Evolutionary conservation across 2,797 vertebrate genomes (phyloP).

Genomic region (Tenualosa thibaudeaui): DNA sequence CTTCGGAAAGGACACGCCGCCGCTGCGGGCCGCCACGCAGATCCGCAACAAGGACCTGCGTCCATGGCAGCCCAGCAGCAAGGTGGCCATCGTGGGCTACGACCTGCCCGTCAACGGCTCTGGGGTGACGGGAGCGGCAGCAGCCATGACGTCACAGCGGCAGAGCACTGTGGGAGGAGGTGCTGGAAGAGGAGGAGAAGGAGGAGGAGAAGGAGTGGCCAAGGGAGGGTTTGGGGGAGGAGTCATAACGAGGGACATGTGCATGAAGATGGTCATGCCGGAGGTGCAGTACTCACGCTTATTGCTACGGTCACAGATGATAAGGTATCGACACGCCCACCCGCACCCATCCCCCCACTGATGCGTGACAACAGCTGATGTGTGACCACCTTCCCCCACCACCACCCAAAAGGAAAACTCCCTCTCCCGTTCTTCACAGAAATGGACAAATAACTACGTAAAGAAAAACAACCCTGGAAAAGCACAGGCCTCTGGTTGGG

Average conservation of each 20-base stretch:
- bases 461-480: background rate
- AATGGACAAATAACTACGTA: background rate
- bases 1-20: constrained; percentile 70
- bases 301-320: constrained; percentile 76
- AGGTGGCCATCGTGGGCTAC: constrained; percentile 85
- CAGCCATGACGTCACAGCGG: constrained; percentile 43
- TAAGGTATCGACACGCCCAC: constrained; percentile 59
- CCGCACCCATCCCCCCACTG: constrained; percentile 45
- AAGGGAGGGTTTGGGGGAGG: constrained; percentile 23
- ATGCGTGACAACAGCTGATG: background rate
- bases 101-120: constrained; percentile 76
- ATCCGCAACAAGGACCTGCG: constrained; percentile 85
- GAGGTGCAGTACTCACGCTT: constrained; percentile 80
- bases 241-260: constrained; percentile 67
- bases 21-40: constrained; percentile 71
- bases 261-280: constrained; percentile 83
- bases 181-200: background rate
- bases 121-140: constrained; percentile 30
- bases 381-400: constrained; percentile 37
- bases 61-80: constrained; percentile 83
- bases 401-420: constrained; percentile 35
- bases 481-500: background rate
- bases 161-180: background rate
- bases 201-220: background rate
- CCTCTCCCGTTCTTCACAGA: constrained; percentile 35